Conservation (phyloP, 1,140 invertebrate species). For the Drosophila nikananu region DNA sequence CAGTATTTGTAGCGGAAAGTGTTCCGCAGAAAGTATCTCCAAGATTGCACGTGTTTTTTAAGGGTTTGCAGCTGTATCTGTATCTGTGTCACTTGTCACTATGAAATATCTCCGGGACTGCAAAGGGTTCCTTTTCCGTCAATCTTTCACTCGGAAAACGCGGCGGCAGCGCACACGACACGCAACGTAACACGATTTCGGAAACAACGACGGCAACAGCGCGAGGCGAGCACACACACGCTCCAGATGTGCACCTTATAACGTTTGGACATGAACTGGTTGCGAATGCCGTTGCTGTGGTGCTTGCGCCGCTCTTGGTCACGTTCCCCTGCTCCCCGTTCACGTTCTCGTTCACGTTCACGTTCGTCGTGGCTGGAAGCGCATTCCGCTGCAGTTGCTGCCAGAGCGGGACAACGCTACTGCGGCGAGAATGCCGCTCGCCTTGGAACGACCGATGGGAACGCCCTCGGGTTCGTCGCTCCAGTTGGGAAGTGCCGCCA, state of each 20-base stretch:
- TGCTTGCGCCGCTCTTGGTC: conserved; percentile 10
- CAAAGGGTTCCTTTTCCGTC: conserved; percentile 11
- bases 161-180: conserved; percentile 47
- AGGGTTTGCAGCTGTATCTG: neutral
- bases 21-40: conserved; percentile 9
- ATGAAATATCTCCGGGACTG: conserved; percentile 2
- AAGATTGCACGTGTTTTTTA: conserved; percentile 4
- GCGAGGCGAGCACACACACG: conserved; percentile 47
- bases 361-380: conserved; percentile 14
- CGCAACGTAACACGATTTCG: conserved; percentile 39
- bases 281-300: conserved; percentile 74
- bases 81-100: conserved; percentile 31
- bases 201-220: conserved; percentile 40
- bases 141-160: conserved; percentile 34
- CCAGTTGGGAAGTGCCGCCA: conserved; percentile 11
- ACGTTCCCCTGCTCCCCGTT: conserved; percentile 36
- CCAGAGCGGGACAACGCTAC: conserved; percentile 57
- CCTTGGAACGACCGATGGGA: conserved; percentile 33
- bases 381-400: conserved; percentile 73
- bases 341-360: conserved; percentile 1
- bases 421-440: conserved; percentile 30
- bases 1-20: neutral
- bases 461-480: conserved; percentile 52
- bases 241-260: conserved; percentile 75
- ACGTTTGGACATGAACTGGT: conserved; percentile 82